phyloP scores from a whole-genome alignment of 53 echinoderm and acorn worm species.

The Astropecten irregularis region DNA sequence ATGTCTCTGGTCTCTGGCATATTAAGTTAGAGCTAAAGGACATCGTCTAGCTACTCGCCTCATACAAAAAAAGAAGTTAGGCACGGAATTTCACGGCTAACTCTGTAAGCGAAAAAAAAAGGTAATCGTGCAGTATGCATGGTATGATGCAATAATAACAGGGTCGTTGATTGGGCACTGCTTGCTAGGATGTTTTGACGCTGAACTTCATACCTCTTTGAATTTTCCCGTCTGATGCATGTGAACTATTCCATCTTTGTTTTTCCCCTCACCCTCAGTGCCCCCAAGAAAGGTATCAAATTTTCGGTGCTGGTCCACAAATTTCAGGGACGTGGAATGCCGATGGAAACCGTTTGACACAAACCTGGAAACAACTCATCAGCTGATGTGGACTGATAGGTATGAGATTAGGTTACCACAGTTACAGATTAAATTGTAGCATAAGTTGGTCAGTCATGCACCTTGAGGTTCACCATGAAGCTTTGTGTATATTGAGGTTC shows the following conservation, averaged over 20 bases:
- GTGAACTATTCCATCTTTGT: no score
- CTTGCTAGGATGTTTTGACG: no score
- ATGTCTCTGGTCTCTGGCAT: no score
- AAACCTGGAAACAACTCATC: neutral
- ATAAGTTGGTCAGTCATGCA: neutral
- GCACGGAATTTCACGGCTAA: no score
- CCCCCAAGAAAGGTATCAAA: neutral
- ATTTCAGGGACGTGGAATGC: neutral
- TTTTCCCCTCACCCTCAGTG: constrained; percentile 1
- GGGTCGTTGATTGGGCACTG: neutral
- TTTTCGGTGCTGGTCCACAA: neutral
- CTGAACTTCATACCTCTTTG: no score
- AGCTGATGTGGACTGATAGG: neutral
- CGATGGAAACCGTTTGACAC: neutral
- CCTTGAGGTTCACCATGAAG: neutral
- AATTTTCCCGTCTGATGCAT: no score
- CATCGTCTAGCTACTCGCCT: no score
- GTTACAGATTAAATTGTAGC: rapidly evolving
- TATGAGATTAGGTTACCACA: no score
- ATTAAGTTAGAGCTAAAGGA: no score
- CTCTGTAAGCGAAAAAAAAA: neutral
- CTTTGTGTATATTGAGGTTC: no score
- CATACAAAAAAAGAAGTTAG: no score
- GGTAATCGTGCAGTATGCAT: neutral
- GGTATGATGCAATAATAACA: neutral